Conservation (phyloP, 2,113 vertebrate genomes). For the Alexandromys fortis region DNA sequence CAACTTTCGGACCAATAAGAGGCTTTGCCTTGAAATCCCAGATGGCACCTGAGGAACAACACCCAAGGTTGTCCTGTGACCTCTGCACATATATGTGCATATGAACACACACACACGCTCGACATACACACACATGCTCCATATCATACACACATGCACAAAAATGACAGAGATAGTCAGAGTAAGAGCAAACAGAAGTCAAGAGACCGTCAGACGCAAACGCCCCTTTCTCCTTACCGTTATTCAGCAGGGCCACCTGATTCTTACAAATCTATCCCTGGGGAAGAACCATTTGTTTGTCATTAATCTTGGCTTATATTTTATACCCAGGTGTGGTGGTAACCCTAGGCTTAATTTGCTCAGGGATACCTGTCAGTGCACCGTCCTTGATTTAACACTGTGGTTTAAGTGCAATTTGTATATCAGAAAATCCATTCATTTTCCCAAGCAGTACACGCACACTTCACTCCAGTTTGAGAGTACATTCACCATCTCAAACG, state of each 20-base stretch:
- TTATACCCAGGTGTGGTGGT: rapidly evolving
- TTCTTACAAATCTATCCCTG: background rate
- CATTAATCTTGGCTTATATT: background rate
- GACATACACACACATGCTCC: background rate
- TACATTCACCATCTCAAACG: background rate
- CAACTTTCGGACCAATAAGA: background rate
- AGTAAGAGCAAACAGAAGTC: background rate
- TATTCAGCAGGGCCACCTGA: background rate
- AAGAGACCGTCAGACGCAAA: background rate
- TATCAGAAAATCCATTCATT: background rate
- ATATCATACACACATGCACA: background rate
- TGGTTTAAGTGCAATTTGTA: background rate
- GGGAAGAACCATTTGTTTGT: background rate
- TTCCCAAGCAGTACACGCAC: background rate
- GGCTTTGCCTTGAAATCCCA: background rate
- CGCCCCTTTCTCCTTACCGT: background rate
- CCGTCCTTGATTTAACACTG: background rate
- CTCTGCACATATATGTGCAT: background rate
- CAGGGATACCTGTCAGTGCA: background rate
- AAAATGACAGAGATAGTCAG: background rate
- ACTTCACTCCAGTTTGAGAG: background rate
- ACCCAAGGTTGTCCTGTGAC: background rate
- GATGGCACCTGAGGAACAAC: background rate
- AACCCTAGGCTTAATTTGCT: background rate
- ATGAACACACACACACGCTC: background rate